Evolutionary conservation across 1,140 invertebrate species (phyloP).

Genomic region (Daktulosphaira vitifoliae): DNA sequence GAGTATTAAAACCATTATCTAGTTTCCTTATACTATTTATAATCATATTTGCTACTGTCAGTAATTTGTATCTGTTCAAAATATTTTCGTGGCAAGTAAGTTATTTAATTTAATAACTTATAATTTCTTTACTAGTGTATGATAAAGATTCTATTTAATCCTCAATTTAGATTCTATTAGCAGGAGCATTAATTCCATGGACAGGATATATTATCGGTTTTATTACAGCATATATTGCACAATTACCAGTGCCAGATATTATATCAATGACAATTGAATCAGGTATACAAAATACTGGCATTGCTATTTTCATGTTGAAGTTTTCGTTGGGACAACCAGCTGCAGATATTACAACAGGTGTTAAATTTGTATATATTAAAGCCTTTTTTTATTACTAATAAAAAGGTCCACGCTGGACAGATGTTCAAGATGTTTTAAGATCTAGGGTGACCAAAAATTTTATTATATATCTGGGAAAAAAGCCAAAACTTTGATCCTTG

Average conservation of each 20-base stretch:
- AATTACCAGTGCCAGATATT: slow-evolving; percentile 56
- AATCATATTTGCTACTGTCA: slow-evolving; percentile 80
- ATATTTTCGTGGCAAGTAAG: slow-evolving; percentile 78
- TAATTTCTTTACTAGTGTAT: background rate
- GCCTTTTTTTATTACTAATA: too few species aligned
- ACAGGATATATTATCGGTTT: slow-evolving; percentile 74
- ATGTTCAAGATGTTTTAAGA: too few species aligned
- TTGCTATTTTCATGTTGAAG: slow-evolving; percentile 74
- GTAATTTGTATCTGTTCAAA: slow-evolving; percentile 85
- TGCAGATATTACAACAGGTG: slow-evolving; percentile 71
- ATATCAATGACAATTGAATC: slow-evolving; percentile 87
- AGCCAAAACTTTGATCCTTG: too few species aligned
- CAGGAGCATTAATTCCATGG: slow-evolving; percentile 77
- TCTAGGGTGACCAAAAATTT: too few species aligned
- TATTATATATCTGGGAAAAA: too few species aligned
- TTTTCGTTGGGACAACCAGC: slow-evolving; percentile 61
- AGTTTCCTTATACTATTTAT: slow-evolving; percentile 77
- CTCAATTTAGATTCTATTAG: slow-evolving; percentile 59
- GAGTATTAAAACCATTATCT: slow-evolving; percentile 79
- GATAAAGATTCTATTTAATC: too few species aligned
- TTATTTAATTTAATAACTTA: slow-evolving; percentile 34
- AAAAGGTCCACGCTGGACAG: too few species aligned
- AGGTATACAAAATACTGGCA: slow-evolving; percentile 90
- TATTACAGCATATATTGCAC: slow-evolving; percentile 50
- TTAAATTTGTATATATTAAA: background rate